A percentile compares a stretch with the other conserved stretches of the same genome.
Evolutionary conservation across 2,888 invertebrate species (phyloP).

Genomic region (Mactromeris polynyma): DNA sequence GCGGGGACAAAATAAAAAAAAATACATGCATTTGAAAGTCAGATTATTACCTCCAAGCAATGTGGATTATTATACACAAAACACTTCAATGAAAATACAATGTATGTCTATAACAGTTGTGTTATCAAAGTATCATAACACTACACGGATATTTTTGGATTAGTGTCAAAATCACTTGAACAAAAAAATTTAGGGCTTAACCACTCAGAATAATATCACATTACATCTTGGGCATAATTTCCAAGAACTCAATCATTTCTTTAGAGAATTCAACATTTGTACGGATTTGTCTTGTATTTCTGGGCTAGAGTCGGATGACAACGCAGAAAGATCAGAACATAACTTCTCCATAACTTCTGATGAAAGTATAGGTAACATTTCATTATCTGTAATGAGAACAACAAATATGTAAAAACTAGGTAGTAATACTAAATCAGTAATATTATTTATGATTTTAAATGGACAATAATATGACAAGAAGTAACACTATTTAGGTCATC

Average conservation of each 20-base stretch:
- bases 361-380: constrained; percentile 57
- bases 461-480: background rate
- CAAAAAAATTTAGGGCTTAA: background rate
- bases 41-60: background rate
- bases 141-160: background rate
- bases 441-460: background rate
- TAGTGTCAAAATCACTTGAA: background rate
- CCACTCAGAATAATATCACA: background rate
- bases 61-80: background rate
- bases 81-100: background rate
- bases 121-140: background rate
- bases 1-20: background rate
- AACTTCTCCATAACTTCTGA: constrained; percentile 51
- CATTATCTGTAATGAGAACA: constrained; percentile 54
- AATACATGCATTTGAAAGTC: background rate
- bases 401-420: background rate
- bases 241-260: background rate
- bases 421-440: background rate
- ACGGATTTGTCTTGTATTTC: constrained; percentile 73
- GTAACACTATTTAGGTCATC: no score
- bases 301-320: constrained; percentile 70
- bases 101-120: background rate
- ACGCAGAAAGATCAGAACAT: constrained; percentile 57
- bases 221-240: background rate
- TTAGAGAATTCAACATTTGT: constrained; percentile 36